A percentile compares a stretch with the other conserved stretches of the same genome.
These are phyloP conservation scores for Dryococelus australis DNA, from an alignment of 2,888 invertebrate genomes.

Conservation along the genomic window DNA sequence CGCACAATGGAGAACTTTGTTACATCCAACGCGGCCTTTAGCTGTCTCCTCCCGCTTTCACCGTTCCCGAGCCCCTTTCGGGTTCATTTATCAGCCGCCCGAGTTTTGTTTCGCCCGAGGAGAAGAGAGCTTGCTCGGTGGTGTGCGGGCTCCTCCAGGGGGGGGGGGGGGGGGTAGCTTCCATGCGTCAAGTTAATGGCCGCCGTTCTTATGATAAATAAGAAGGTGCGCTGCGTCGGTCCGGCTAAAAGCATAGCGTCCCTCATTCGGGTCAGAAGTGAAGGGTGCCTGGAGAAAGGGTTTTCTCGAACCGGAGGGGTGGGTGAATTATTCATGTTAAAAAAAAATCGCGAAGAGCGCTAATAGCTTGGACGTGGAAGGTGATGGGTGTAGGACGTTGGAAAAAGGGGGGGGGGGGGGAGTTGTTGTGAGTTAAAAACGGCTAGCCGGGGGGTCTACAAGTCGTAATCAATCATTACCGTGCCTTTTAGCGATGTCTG, in stretches of 20 bases:
- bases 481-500: constrained; percentile 1
- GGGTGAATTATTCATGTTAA: neutral
- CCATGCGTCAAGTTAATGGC: constrained; percentile 19
- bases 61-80: constrained; percentile 8
- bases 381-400: neutral
- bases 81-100: constrained; percentile 8
- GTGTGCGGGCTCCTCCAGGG: neutral
- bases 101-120: neutral
- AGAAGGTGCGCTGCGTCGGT: constrained; percentile 5
- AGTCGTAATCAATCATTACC: constrained; percentile 9
- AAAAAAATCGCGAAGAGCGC: neutral
- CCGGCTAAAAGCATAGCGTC: neutral
- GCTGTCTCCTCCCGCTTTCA: neutral
- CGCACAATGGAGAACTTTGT: constrained; percentile 16
- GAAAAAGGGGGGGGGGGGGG: neutral
- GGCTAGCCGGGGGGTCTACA: neutral
- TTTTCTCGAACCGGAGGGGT: neutral
- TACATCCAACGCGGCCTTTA: neutral
- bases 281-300: neutral
- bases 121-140: neutral
- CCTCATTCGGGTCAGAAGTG: constrained; percentile 11
- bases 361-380: neutral
- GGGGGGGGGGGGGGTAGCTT: too few species aligned
- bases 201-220: constrained; percentile 25
- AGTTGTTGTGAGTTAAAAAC: neutral